phyloP scores from a whole-genome alignment of 2,113 vertebrate genomes.

The Mirounga angustirostris region DNA sequence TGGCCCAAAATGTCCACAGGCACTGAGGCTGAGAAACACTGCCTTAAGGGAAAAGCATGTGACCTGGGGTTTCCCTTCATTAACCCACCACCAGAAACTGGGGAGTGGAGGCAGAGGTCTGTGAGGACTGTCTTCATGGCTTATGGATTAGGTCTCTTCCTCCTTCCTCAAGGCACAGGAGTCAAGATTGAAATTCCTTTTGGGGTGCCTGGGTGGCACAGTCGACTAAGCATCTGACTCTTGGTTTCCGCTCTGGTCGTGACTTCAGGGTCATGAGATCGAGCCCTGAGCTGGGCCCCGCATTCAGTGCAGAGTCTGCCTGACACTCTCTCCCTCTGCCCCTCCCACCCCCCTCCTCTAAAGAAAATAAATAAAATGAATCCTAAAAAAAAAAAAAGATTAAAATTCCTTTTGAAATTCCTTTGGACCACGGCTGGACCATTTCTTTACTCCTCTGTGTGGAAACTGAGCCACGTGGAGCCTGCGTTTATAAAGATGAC shows the following conservation, averaged over 20 bases:
- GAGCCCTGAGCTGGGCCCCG: not conserved
- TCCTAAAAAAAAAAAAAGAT: not conserved
- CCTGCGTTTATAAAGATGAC: not conserved
- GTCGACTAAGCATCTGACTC: not conserved
- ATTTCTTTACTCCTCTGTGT: not conserved
- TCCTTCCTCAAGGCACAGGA: not conserved
- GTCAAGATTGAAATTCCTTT: not conserved
- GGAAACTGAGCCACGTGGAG: not conserved
- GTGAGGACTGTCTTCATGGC: not conserved
- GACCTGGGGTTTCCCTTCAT: not conserved
- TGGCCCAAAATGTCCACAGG: not conserved
- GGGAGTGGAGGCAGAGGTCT: not conserved
- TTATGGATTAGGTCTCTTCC: not conserved
- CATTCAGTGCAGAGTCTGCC: not conserved
- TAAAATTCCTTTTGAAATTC: not conserved
- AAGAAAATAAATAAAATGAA: not conserved
- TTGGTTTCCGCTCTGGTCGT: not conserved
- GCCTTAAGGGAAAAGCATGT: not conserved
- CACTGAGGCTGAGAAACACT: not conserved
- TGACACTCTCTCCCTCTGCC: not conserved
- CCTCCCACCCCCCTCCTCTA: not conserved
- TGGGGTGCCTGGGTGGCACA: not conserved
- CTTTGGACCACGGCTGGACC: not conserved
- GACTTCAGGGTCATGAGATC: not conserved
- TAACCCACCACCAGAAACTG: accelerated